These are phyloP conservation scores for Dipus sagitta DNA, from an alignment of 2,797 vertebrate genomes.

Conservation along the genomic window DNA sequence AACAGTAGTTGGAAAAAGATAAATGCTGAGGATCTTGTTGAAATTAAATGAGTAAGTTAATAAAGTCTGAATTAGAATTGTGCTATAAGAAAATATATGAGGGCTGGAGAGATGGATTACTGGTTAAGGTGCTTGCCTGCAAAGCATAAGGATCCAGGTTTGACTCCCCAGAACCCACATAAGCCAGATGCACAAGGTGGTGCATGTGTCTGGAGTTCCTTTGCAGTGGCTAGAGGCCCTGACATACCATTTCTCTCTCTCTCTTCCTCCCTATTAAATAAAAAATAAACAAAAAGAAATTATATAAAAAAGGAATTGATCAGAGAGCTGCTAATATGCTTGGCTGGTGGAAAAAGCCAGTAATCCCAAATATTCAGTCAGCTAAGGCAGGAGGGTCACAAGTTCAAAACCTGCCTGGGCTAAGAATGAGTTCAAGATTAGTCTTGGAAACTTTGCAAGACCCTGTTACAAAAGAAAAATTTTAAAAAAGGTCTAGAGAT, in stretches of 20 bases:
- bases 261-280: too few species aligned
- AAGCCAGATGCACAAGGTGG: too few species aligned
- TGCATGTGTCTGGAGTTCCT: too few species aligned
- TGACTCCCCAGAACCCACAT: too few species aligned
- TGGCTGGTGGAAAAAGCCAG: too few species aligned
- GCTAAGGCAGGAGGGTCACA: background rate
- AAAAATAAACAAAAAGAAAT: too few species aligned
- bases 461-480: background rate
- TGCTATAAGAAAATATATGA: background rate
- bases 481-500: background rate
- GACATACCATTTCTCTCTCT: too few species aligned
- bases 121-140: too few species aligned
- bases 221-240: too few species aligned
- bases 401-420: background rate
- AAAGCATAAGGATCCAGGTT: too few species aligned
- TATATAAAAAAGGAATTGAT: background rate
- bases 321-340: background rate
- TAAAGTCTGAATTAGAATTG: background rate
- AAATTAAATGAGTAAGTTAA: background rate
- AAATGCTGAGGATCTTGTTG: background rate
- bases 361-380: too few species aligned
- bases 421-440: background rate
- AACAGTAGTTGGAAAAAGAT: background rate
- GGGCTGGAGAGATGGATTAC: background rate
- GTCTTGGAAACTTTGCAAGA: background rate